Evolutionary conservation across 1,140 invertebrate species (phyloP).

Genomic region (Brachionus sp.): DNA sequence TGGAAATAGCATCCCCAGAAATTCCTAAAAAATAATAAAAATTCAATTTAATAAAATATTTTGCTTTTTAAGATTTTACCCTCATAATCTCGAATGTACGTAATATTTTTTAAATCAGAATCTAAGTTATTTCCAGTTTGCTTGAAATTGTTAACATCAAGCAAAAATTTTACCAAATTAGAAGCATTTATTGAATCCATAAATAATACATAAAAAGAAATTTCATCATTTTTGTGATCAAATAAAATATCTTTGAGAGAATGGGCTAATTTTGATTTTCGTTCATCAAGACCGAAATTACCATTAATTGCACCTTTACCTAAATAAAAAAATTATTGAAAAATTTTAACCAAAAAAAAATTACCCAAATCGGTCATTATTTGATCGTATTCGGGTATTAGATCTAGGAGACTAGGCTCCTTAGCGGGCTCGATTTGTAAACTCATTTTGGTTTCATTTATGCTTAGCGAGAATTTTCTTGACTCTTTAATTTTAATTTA

Average conservation of each 20-base stretch:
- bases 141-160: conserved; percentile 18
- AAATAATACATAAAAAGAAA: conserved; percentile 10
- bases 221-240: conserved; percentile 2
- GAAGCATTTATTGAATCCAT: conserved; percentile 8
- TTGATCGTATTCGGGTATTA: not conserved
- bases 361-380: conserved; percentile 4
- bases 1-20: not conserved
- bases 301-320: conserved; percentile 15
- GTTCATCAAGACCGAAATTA: not conserved
- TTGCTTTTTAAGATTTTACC: not conserved
- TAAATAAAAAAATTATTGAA: not conserved
- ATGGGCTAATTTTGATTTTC: conserved; percentile 15
- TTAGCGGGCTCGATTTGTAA: not conserved
- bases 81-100: not conserved
- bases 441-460: not conserved
- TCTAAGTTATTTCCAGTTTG: not conserved
- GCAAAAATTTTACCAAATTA: conserved; percentile 5
- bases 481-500: not conserved
- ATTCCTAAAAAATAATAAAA: not conserved
- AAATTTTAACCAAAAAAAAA: not conserved
- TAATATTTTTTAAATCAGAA: not conserved
- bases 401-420: not conserved
- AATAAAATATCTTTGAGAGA: conserved; percentile 30
- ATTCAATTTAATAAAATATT: not conserved
- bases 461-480: not conserved